Percentiles rank a stretch among this genome's conserved stretches.
phyloP scores from a whole-genome alignment of 2,888 invertebrate species.

The Drosophila cracens region DNA sequence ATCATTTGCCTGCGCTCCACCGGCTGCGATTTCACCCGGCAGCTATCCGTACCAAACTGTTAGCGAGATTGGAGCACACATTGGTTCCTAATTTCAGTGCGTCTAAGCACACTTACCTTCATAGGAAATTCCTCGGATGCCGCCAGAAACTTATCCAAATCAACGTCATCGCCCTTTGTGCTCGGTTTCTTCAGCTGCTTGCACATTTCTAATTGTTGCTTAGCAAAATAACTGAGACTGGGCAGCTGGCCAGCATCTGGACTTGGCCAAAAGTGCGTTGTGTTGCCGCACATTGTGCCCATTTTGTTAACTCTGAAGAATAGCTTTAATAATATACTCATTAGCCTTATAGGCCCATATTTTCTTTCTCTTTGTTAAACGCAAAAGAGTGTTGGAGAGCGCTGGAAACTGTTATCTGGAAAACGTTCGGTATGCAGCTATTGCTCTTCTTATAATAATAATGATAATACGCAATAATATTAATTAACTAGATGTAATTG shows the following conservation, averaged over 20 bases:
- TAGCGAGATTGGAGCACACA: neutral
- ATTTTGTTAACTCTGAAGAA: neutral
- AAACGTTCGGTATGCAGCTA: neutral
- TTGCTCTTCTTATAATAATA: neutral
- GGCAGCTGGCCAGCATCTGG: neutral
- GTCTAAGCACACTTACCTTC: constrained; percentile 49
- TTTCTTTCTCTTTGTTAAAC: neutral
- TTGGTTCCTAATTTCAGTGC: neutral
- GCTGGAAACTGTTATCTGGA: neutral
- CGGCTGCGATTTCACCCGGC: constrained; percentile 81
- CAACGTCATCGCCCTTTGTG: constrained; percentile 39
- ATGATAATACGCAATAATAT: neutral
- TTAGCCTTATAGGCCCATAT: neutral
- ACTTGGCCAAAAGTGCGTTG: neutral
- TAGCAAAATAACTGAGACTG: constrained; percentile 50
- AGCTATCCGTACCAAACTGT: constrained; percentile 80
- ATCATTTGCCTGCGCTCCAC: constrained; percentile 69
- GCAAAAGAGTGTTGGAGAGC: neutral
- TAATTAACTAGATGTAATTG: neutral
- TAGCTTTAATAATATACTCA: neutral
- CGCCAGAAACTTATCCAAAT: constrained; percentile 62
- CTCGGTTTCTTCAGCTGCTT: constrained; percentile 54
- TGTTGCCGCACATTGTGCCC: no score
- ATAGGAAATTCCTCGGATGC: constrained; percentile 74
- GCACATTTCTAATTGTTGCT: constrained; percentile 62